Evolutionary conservation across 2,797 vertebrate genomes (phyloP).

Genomic region (Urocyon cinereoargenteus): DNA sequence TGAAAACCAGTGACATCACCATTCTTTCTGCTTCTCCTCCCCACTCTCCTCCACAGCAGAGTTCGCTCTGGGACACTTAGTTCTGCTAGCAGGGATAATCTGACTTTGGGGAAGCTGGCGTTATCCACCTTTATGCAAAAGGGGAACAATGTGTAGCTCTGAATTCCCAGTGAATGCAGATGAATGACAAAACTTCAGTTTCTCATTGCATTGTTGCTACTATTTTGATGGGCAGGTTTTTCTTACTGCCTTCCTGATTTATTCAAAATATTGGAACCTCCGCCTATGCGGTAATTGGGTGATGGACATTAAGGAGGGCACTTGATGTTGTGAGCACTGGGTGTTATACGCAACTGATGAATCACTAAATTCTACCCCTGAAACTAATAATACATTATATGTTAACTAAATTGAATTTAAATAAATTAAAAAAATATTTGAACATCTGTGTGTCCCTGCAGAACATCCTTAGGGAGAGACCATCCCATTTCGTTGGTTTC

Average conservation of each 20-base stretch:
- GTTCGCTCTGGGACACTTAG: neutral
- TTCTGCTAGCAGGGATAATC: neutral
- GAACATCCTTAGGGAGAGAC: neutral
- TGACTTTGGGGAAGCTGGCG: neutral
- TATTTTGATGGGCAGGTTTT: neutral
- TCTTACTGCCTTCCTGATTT: neutral
- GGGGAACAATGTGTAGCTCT: neutral
- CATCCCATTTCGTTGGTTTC: neutral
- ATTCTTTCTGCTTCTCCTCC: accelerated
- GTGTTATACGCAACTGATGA: neutral
- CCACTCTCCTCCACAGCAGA: neutral
- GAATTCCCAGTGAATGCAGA: neutral
- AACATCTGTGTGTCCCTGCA: neutral
- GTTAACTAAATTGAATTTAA: neutral
- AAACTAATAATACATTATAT: neutral
- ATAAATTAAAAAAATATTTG: neutral
- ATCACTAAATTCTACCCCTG: neutral
- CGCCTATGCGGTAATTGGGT: neutral
- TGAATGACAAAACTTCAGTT: neutral
- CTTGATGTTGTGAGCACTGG: neutral
- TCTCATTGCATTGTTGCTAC: neutral
- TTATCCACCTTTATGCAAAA: neutral
- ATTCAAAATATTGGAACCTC: neutral
- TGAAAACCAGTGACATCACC: neutral
- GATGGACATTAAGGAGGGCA: neutral